Conservation (phyloP, 2,888 invertebrate genomes). For the Ichneumoninae sp. region DNA sequence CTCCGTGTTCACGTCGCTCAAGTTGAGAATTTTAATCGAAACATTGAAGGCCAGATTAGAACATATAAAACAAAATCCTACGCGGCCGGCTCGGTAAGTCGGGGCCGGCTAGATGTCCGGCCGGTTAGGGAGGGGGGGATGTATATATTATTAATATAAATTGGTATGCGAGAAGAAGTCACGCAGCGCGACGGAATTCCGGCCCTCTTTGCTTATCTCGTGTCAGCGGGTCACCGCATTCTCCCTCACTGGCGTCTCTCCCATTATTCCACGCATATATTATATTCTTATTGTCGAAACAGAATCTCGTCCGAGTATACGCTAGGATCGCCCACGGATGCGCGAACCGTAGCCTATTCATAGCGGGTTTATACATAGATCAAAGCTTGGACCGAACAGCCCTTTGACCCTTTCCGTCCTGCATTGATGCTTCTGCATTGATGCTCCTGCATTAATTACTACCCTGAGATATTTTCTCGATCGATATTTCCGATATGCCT, state of each 20-base stretch:
- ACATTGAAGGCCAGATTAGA: not conserved
- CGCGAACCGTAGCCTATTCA: not conserved
- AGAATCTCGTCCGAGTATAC: not conserved
- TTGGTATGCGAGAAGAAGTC: conserved; percentile 15
- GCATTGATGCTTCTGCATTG: not conserved
- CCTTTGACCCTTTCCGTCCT: not conserved
- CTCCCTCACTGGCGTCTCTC: not conserved
- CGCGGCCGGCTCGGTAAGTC: not conserved
- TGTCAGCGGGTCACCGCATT: conserved; percentile 23
- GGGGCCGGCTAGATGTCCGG: not conserved
- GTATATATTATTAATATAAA: not conserved
- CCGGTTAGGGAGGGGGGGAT: not conserved
- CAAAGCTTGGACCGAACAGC: not conserved
- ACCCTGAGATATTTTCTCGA: not conserved
- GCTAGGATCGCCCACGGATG: not conserved
- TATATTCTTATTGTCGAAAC: not conserved
- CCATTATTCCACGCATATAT: conserved; percentile 5
- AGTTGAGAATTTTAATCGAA: not conserved
- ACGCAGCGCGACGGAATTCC: conserved; percentile 11
- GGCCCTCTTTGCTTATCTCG: conserved; percentile 5
- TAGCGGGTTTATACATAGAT: not conserved
- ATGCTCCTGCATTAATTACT: no score
- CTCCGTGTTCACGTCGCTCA: not conserved
- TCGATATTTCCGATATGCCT: not conserved
- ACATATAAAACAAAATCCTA: not conserved